These are phyloP conservation scores for Silurus asotus DNA, from an alignment of 2,113 vertebrate species.

Conservation along the genomic window DNA sequence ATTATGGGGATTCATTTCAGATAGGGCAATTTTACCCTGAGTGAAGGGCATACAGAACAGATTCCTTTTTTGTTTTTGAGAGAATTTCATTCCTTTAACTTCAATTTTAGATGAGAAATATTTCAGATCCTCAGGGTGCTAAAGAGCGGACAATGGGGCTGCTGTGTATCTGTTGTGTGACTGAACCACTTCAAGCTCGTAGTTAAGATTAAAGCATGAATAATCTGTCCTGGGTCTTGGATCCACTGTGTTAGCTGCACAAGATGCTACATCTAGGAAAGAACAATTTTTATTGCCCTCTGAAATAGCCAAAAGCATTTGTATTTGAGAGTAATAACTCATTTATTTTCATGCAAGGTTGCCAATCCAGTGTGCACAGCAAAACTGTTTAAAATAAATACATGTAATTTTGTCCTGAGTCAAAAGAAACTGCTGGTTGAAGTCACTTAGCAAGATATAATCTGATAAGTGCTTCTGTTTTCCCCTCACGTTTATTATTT, in stretches of 20 bases:
- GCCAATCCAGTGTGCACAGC: conserved; percentile 15
- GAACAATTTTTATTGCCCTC: conserved; percentile 45
- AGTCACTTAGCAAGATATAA: not conserved
- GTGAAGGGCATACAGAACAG: not conserved
- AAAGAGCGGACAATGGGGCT: not conserved
- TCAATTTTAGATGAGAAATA: not conserved
- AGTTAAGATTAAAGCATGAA: conserved; percentile 21
- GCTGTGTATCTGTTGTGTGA: not conserved
- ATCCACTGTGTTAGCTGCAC: conserved; percentile 3
- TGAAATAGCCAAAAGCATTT: conserved; percentile 49
- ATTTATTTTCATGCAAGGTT: conserved; percentile 50
- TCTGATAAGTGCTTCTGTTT: conserved; percentile 22
- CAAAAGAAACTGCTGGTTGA: conserved; percentile 9
- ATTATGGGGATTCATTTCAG: not conserved
- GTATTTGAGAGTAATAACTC: conserved; percentile 48
- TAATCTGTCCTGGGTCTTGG: conserved; percentile 18
- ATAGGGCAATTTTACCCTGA: not conserved
- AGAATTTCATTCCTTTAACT: too few relatives aligned
- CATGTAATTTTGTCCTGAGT: not conserved
- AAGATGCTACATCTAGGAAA: conserved; percentile 37
- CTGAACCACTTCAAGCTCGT: conserved; percentile 16
- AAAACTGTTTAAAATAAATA: conserved; percentile 28
- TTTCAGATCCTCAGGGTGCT: not conserved
- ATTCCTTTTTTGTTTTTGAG: too few relatives aligned
- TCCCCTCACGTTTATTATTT: conserved; percentile 5